A percentile compares a stretch with the other conserved stretches of the same genome.
phyloP scores from a whole-genome alignment of 2,888 invertebrate species.

The Gnatocerus cornutus region DNA sequence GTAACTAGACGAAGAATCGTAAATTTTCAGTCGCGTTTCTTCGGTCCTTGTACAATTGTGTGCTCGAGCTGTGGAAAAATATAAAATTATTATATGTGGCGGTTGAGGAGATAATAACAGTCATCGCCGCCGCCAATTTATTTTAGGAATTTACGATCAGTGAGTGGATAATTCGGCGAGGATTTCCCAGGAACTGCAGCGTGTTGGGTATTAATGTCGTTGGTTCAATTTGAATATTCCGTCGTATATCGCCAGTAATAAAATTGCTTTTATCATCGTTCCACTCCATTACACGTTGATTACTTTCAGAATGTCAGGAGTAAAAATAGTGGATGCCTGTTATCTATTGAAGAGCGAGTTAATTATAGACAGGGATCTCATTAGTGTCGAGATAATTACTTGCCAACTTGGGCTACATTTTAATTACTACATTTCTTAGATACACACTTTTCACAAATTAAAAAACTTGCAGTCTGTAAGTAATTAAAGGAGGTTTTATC shows the following conservation, averaged over 20 bases:
- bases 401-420: conserved; percentile 60
- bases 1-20: no score
- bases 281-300: conserved; percentile 64
- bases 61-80: no score
- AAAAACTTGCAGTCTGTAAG: conserved; percentile 54
- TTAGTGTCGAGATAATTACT: conserved; percentile 59
- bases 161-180: conserved; percentile 40
- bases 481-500: conserved; percentile 63
- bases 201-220: conserved; percentile 49
- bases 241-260: conserved; percentile 60
- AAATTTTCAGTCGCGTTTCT: no score
- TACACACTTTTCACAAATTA: conserved; percentile 55
- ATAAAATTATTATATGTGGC: neutral
- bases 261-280: conserved; percentile 67
- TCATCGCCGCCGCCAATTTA: conserved; percentile 12
- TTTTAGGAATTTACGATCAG: conserved; percentile 40
- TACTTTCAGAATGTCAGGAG: conserved; percentile 62
- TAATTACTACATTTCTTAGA: conserved; percentile 59
- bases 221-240: conserved; percentile 49
- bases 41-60: no score
- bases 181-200: conserved; percentile 41
- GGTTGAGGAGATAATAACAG: neutral
- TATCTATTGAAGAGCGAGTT: conserved; percentile 58
- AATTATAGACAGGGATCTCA: conserved; percentile 61
- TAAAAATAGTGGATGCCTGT: conserved; percentile 58